A percentile compares a stretch with the other conserved stretches of the same genome.
phyloP scores from a whole-genome alignment of 2,113 vertebrate species.

The Spheniscus mendiculus region DNA sequence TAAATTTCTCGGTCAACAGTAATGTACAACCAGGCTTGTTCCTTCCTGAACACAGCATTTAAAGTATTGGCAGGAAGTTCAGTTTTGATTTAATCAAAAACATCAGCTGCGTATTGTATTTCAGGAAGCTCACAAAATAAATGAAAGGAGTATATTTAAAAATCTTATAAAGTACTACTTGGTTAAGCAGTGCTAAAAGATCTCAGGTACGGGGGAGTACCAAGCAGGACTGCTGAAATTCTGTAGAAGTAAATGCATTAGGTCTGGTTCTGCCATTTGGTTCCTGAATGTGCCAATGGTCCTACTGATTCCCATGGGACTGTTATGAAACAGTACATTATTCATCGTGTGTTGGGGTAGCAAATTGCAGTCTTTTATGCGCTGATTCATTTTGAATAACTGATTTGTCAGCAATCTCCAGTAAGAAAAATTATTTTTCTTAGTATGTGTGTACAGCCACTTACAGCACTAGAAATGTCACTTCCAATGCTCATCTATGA shows the following conservation, averaged over 20 bases:
- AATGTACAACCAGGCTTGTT: not conserved
- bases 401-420: not conserved
- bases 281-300: not conserved
- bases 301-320: not conserved
- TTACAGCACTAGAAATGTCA: not conserved
- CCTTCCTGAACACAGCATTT: not conserved
- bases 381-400: not conserved
- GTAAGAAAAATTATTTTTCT: not conserved
- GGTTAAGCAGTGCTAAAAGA: not conserved
- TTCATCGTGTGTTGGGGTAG: fast-evolving
- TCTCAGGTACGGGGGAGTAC: not conserved
- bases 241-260: not conserved
- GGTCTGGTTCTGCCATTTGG: not conserved
- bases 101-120: not conserved
- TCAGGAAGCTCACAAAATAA: not conserved
- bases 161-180: not conserved
- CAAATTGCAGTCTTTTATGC: not conserved
- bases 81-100: not conserved
- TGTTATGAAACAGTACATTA: not conserved
- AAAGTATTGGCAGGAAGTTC: not conserved
- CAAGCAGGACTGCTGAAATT: not conserved
- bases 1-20: not conserved
- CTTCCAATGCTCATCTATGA: not conserved
- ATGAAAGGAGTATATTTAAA: not conserved
- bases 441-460: not conserved